Percentiles rank a stretch among this genome's conserved stretches.
These are phyloP conservation scores for Sogatella furcifera DNA, from an alignment of 1,140 invertebrate species.

Conservation along the genomic window DNA sequence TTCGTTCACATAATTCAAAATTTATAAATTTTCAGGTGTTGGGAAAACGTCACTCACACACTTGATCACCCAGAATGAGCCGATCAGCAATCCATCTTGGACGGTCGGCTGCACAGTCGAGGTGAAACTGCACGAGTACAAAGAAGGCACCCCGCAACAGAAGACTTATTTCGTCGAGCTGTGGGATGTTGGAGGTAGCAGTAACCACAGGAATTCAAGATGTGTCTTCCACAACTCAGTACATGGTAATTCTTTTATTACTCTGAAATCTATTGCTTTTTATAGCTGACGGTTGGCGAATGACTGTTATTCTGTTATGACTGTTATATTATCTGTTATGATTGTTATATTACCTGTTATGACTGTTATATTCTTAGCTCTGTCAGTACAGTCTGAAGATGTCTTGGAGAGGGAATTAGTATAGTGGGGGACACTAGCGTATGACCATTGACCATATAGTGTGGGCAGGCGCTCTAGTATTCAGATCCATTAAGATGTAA, in stretches of 20 bases:
- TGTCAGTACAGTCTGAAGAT: too few species aligned
- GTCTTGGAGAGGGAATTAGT: too few species aligned
- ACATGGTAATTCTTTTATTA: constrained; percentile 53
- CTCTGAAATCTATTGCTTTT: neutral
- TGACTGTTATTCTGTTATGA: too few species aligned
- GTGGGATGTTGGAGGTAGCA: constrained; percentile 92
- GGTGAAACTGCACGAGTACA: constrained; percentile 91
- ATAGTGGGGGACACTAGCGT: too few species aligned
- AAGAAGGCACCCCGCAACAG: constrained; percentile 85
- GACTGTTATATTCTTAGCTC: too few species aligned
- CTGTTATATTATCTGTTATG: too few species aligned
- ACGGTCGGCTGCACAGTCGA: constrained; percentile 92
- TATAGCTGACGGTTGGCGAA: too few species aligned
- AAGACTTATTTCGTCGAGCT: constrained; percentile 89
- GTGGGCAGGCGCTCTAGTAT: too few species aligned
- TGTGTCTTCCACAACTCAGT: constrained; percentile 86
- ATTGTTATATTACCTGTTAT: too few species aligned
- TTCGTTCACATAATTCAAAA: neutral
- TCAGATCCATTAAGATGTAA: too few species aligned
- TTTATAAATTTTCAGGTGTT: constrained; percentile 52
- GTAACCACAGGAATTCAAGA: constrained; percentile 81
- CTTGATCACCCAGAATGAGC: constrained; percentile 79
- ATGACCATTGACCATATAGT: too few species aligned
- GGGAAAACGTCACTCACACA: constrained; percentile 92
- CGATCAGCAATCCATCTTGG: constrained; percentile 75